A percentile compares a stretch with the other conserved stretches of the same genome.
Conservation (phyloP, 2,797 vertebrate species). For the Xiphorhynchus erythropygius region DNA sequence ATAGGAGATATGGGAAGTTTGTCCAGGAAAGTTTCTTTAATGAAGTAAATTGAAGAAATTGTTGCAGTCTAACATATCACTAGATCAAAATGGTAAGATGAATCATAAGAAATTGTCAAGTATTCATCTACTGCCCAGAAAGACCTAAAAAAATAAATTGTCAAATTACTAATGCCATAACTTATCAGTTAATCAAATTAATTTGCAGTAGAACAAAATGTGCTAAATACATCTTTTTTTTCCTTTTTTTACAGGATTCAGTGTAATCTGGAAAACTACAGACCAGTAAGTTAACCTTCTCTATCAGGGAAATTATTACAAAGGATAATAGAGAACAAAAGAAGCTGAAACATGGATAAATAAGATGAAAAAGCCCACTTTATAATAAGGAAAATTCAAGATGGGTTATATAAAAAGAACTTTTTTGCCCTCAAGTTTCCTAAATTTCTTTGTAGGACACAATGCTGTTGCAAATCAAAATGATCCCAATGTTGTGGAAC, state of each 20-base stretch:
- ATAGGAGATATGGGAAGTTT: fast-evolving
- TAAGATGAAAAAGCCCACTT: neutral
- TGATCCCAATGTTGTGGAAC: neutral
- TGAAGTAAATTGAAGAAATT: neutral
- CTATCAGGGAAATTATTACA: neutral
- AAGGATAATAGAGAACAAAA: neutral
- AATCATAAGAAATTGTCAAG: neutral
- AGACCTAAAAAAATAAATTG: neutral
- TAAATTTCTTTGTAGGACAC: neutral
- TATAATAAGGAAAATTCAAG: neutral
- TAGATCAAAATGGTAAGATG: neutral
- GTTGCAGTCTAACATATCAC: neutral
- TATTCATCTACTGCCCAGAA: neutral
- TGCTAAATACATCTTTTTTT: neutral
- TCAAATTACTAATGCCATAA: neutral
- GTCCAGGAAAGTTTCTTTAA: neutral
- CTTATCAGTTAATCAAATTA: neutral
- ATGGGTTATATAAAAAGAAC: neutral
- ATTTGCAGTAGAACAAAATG: neutral
- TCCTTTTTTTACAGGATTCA: neutral
- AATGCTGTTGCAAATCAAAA: neutral
- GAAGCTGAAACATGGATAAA: neutral
- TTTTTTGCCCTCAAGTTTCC: neutral
- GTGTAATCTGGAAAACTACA: neutral
- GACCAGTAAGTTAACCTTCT: neutral